A percentile compares a stretch with the other conserved stretches of the same genome.
phyloP scores from a whole-genome alignment of 2,113 vertebrate species.

The Percina caprodes region DNA sequence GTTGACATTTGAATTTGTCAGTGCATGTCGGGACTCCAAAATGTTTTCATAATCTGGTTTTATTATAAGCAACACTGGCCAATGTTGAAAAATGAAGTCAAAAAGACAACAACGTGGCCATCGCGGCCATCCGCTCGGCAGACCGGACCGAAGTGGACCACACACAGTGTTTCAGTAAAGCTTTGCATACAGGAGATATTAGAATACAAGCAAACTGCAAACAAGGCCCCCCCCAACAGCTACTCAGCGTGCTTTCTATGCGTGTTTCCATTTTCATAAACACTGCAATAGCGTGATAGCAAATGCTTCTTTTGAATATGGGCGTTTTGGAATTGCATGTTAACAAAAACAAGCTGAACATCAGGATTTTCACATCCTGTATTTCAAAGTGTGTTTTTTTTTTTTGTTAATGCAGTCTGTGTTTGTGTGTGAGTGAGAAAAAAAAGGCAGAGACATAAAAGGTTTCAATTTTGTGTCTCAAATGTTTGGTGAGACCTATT shows the following conservation, averaged over 20 bases:
- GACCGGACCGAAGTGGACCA: constrained; percentile 77
- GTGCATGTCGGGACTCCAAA: constrained; percentile 74
- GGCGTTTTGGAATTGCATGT: constrained; percentile 48
- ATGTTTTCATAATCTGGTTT: constrained; percentile 86
- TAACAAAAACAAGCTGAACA: constrained; percentile 60
- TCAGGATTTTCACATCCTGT: constrained; percentile 65
- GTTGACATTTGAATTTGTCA: constrained; percentile 84
- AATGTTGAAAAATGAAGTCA: constrained; percentile 83
- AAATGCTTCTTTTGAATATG: constrained; percentile 59
- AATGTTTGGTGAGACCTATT: constrained; percentile 58
- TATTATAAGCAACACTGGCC: constrained; percentile 84
- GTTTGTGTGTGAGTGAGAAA: constrained; percentile 48
- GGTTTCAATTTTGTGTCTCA: constrained; percentile 52
- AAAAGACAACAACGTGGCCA: constrained; percentile 76
- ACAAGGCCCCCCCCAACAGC: constrained; percentile 58
- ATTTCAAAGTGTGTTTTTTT: constrained; percentile 69
- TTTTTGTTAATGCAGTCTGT: constrained; percentile 55
- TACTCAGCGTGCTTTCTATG: constrained; percentile 49
- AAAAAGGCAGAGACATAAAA: constrained; percentile 42
- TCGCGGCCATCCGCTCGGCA: constrained; percentile 55
- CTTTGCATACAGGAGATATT: constrained; percentile 78
- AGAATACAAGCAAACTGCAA: constrained; percentile 77
- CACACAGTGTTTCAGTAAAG: constrained; percentile 76
- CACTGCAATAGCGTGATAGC: constrained; percentile 65
- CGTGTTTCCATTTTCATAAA: constrained; percentile 72